Evolutionary conservation across 2,797 vertebrate species (phyloP), one percentile per base, ranked within the genome.

Genomic region (Pterois miles): DNA sequence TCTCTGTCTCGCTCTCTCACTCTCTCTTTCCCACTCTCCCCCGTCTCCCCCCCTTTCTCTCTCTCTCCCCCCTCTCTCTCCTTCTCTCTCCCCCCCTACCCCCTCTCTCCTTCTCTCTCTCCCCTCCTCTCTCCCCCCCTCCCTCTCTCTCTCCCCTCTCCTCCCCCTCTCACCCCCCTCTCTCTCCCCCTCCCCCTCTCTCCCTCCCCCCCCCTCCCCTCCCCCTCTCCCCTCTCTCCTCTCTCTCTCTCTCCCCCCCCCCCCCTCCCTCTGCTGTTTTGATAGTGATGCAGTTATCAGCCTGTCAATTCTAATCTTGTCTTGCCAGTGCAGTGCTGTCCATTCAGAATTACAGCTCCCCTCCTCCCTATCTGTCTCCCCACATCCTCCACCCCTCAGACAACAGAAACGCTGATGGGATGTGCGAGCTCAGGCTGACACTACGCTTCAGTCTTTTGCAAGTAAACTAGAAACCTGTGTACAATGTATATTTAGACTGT

Each of bases 281-380:
- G 89, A 92, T 92, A 89, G 93, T 93, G 93, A 92, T 87, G 79
- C 94, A 93, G 91, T 93, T 94, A 93, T 93, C 91, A 89, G 89
- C 58, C 90, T 93, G 94, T 94, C 94, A 94, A 92, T 94, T 93
- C 92, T 93, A 94, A 94, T 94, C 93, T 93, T 89, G 88, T 93
- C 90, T 90, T 93, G 86, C 92, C 91, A 89, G 90, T 74, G 88
- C 92, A 85, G 89, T 82, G 88, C 91, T 91, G 92, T 90, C 90
- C 91, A 92, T 93, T 94, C 91, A 93, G 84, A 93, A 93, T 91
- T 91, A 93, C 88, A 87, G 85, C 90, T 58, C 40, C 82, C 76
- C 75, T 74, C 63, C 73, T 56, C 71, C 36, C 76, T 78, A 43
- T 63, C 73, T 71, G 58, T 76, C 71, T 84, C 75, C 69, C 84